Conservation (phyloP, 2,113 vertebrate genomes). For the Kryptolebias marmoratus region DNA sequence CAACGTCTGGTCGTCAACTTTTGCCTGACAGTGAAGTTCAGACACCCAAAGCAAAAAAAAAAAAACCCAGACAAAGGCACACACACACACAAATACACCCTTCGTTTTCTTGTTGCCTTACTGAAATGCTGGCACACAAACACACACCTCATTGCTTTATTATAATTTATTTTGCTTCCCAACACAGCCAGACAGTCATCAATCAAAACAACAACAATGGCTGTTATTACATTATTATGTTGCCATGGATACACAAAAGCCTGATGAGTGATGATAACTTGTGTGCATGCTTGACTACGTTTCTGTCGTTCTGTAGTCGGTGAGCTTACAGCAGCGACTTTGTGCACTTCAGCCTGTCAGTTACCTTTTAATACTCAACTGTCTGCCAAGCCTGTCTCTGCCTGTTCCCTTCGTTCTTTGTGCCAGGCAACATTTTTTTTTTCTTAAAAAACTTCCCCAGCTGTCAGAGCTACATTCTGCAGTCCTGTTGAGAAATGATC, state of each 20-base stretch:
- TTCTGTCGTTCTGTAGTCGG: slow-evolving; percentile 11
- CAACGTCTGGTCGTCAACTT: slow-evolving; percentile 29
- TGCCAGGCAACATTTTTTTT: slow-evolving; percentile 16
- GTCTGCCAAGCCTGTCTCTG: slow-evolving; percentile 47
- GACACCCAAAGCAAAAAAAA: slow-evolving; percentile 37
- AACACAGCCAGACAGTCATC: slow-evolving; percentile 3
- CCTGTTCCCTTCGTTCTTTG: slow-evolving; percentile 26
- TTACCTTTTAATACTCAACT: slow-evolving; percentile 12
- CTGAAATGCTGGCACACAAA: slow-evolving; percentile 9
- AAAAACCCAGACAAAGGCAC: slow-evolving; percentile 3
- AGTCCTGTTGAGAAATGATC: slow-evolving; percentile 44
- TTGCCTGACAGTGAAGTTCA: slow-evolving; percentile 37
- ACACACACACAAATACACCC: slow-evolving; percentile 23
- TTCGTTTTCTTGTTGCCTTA: slow-evolving; percentile 27
- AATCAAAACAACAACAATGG: slow-evolving; percentile 5
- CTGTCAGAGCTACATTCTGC: slow-evolving; percentile 29
- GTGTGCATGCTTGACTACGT: slow-evolving; percentile 27
- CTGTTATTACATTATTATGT: slow-evolving; percentile 3
- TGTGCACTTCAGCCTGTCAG: slow-evolving; percentile 37
- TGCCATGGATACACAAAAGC: slow-evolving; percentile 25
- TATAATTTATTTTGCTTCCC: slow-evolving; percentile 2
- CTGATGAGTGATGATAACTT: slow-evolving; percentile 32
- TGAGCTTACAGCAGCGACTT: slow-evolving; percentile 16
- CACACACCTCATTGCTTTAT: not conserved
- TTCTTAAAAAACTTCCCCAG: slow-evolving; percentile 7